Percentiles rank a stretch among this genome's conserved stretches.
These are phyloP conservation scores for Phragmatobia fuliginosa DNA, from an alignment of 2,888 invertebrate genomes.

Conservation along the genomic window DNA sequence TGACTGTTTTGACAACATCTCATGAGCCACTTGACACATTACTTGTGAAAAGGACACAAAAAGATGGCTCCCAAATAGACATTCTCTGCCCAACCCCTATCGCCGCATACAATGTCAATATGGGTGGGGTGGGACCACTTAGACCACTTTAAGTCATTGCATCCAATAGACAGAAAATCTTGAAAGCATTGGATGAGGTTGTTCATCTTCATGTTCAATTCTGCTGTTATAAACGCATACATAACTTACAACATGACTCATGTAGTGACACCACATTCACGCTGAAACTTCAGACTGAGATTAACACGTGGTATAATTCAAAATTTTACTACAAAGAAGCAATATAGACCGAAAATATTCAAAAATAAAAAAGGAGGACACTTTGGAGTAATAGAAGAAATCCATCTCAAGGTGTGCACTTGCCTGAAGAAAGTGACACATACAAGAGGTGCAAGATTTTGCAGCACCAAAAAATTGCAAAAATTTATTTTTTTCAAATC, in stretches of 20 bases:
- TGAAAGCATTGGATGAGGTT: constrained; percentile 9
- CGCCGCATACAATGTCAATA: constrained; percentile 35
- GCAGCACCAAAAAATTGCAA: too few species aligned
- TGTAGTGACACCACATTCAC: background rate
- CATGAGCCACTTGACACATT: constrained; percentile 37
- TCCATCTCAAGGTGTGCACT: background rate
- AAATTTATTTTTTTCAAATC: too few species aligned
- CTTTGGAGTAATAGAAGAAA: background rate
- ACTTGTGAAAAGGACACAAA: constrained; percentile 37
- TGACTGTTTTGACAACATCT: constrained; percentile 47
- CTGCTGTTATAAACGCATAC: constrained; percentile 29
- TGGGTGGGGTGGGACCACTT: constrained; percentile 35
- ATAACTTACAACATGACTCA: constrained; percentile 16
- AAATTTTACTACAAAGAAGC: background rate
- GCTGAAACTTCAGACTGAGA: background rate
- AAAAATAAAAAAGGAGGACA: background rate
- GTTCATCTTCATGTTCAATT: constrained; percentile 8
- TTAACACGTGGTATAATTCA: background rate
- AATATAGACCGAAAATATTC: background rate
- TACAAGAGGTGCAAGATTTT: too few species aligned
- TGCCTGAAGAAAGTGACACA: background rate
- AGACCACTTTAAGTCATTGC: constrained; percentile 26
- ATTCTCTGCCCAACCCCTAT: constrained; percentile 37
- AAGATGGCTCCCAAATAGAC: constrained; percentile 35
- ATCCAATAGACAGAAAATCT: constrained; percentile 10